These are phyloP conservation scores for Helleia helle DNA, from an alignment of 2,888 invertebrate species.

Conservation along the genomic window DNA sequence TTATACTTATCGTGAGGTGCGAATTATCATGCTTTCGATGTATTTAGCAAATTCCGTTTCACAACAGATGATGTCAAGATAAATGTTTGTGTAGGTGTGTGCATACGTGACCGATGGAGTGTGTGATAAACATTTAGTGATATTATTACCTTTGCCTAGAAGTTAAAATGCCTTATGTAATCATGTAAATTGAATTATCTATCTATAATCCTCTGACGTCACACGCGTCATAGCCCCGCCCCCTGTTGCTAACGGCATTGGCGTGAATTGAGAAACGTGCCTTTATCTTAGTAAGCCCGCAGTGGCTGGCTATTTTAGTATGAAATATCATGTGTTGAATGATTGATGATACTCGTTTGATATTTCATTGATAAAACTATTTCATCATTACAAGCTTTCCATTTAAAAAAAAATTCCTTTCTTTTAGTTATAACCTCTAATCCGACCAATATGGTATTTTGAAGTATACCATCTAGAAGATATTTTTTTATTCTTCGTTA, in stretches of 20 bases:
- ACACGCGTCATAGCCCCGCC: constrained; percentile 56
- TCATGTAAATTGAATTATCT: constrained; percentile 19
- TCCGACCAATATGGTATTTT: too few relatives aligned
- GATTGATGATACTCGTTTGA: too few relatives aligned
- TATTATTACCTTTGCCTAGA: background rate
- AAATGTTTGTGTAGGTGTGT: constrained; percentile 3
- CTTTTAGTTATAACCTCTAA: too few relatives aligned
- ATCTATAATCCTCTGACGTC: constrained; percentile 37
- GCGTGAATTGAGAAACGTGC: too few relatives aligned
- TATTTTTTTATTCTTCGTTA: too few relatives aligned
- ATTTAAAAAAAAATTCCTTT: too few relatives aligned
- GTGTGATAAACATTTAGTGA: constrained; percentile 2
- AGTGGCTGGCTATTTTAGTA: constrained; percentile 16
- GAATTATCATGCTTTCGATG: constrained; percentile 1
- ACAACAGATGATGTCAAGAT: constrained; percentile 3
- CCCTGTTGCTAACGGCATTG: constrained; percentile 39
- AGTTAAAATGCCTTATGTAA: constrained; percentile 12
- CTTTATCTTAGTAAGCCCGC: constrained; percentile 14
- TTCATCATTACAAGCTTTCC: too few relatives aligned
- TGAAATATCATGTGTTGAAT: background rate
- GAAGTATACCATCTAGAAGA: too few relatives aligned
- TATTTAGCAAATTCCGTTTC: background rate
- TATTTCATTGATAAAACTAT: too few relatives aligned
- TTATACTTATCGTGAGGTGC: background rate
- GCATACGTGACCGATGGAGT: constrained; percentile 10